phyloP scores from a whole-genome alignment of 1,140 invertebrate genomes.

The Apis laboriosa region DNA sequence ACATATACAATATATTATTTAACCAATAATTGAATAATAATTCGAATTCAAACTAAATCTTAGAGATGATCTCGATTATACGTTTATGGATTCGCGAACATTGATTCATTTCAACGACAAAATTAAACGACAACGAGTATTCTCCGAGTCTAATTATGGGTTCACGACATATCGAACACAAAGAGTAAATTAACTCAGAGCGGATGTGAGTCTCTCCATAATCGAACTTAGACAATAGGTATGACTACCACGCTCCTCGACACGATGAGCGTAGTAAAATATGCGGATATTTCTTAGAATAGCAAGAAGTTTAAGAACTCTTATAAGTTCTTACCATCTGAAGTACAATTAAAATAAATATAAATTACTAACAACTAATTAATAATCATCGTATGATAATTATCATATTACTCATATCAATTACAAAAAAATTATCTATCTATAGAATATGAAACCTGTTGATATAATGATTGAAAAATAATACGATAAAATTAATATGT shows the following conservation, averaged over 20 bases:
- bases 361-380: neutral
- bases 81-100: neutral
- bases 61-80: neutral
- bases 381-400: neutral
- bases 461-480: no score
- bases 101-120: neutral
- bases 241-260: conserved; percentile 43
- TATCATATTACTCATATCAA: neutral
- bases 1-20: neutral
- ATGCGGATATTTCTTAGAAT: conserved; percentile 42
- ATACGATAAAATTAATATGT: no score
- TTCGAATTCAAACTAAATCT: neutral
- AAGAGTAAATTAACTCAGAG: conserved; percentile 44
- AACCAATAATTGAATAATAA: neutral
- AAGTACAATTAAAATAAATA: no score
- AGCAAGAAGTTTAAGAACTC: neutral
- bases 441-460: neutral
- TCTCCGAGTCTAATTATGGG: conserved; percentile 41
- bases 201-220: conserved; percentile 53
- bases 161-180: conserved; percentile 35
- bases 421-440: neutral
- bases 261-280: conserved; percentile 27
- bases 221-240: conserved; percentile 53
- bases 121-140: conserved; percentile 11
- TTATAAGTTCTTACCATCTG: neutral